Evolutionary conservation across 2,888 invertebrate genomes (phyloP), one percentile per base, ranked within the genome.

Genomic region (Harpalus rufipes): DNA sequence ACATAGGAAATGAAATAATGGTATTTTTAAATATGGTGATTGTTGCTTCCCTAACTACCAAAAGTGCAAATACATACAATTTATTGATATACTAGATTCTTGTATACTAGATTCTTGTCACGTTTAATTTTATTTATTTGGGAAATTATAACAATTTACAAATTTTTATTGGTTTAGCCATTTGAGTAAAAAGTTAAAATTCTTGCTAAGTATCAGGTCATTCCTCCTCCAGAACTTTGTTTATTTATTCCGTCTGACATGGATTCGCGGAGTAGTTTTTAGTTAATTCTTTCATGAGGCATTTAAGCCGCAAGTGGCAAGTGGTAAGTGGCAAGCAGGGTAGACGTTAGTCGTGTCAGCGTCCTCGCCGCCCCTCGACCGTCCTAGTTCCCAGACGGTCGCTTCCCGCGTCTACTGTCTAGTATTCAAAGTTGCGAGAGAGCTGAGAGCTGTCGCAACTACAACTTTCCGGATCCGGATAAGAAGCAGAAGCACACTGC

Each of bases 391-490:
- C 68, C 14, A 41, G 39, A n/a, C 65, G 25, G 59, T 4, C 59
- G 59, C 59, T 14, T 63, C 63, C 21, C 7, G 63, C 25, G 63
- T 21, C 21, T 63, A 63, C 18, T 32, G 68, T 25, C 68, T 68
- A 14, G 39, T 68, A 68, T 68, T 68, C 68, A 68, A 68, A 68
- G 32, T 68, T 68, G 14, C 61, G 68, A 32, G 58, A 59, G 61
- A 61, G 61, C 63, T 63, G 63, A 68, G 41, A 68, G 68, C 68
- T 68, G 68, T 39, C 68, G 41, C 68, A 68, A 14, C 68, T 68
- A 68, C 68, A 68, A 68, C 68, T 68, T 68, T 68, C 61, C 39
- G 32, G 32, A 68, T 68, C 68, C 32, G 68, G 68, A 68, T 68
- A 68, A 68, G 68, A 68, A 68, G 68, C 68, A 68, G 10, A 7